Conservation (phyloP, 2,888 invertebrate genomes). For the Idaea biselata region DNA sequence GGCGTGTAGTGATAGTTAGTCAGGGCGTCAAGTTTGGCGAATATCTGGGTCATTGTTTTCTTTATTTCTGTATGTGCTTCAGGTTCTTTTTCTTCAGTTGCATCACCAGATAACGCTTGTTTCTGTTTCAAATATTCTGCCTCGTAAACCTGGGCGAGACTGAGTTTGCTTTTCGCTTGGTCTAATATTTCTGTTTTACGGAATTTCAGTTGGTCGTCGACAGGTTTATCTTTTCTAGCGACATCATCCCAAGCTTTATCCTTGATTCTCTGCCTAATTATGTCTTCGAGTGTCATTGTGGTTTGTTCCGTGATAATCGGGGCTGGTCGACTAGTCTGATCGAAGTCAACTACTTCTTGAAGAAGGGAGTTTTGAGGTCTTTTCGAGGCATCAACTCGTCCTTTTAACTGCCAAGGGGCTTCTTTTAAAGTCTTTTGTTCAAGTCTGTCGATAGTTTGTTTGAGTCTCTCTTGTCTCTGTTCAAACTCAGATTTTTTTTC, state of each 20-base stretch:
- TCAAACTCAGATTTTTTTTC: slow-evolving; percentile 86
- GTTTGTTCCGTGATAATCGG: slow-evolving; percentile 96
- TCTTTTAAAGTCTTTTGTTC: slow-evolving; percentile 88
- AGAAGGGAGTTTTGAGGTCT: slow-evolving; percentile 96
- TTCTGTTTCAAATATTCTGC: slow-evolving; percentile 88
- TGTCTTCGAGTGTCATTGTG: slow-evolving; percentile 91
- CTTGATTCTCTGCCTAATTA: slow-evolving; percentile 94
- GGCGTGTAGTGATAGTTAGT: slow-evolving; percentile 98
- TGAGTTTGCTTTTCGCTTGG: slow-evolving; percentile 96
- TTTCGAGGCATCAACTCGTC: slow-evolving; percentile 89
- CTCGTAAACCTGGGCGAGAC: slow-evolving; percentile 97
- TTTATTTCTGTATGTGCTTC: slow-evolving; percentile 90
- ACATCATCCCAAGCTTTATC: slow-evolving; percentile 98
- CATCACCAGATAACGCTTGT: slow-evolving; percentile 77
- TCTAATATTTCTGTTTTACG: slow-evolving; percentile 93
- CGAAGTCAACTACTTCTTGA: slow-evolving; percentile 95
- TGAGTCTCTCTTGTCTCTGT: slow-evolving; percentile 85
- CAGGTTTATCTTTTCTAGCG: slow-evolving; percentile 90
- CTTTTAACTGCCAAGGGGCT: slow-evolving; percentile 96
- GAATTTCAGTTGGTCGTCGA: slow-evolving; percentile 90
- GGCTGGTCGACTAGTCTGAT: slow-evolving; percentile 89
- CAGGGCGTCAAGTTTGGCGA: slow-evolving; percentile 93
- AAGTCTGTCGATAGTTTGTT: slow-evolving; percentile 84
- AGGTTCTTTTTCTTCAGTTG: slow-evolving; percentile 83
- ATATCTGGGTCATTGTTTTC: slow-evolving; percentile 86